Base-by-base conservation (phyloP, 53 echinoderm and acorn worm genomes). In the Echinometra lucunter region DNA sequence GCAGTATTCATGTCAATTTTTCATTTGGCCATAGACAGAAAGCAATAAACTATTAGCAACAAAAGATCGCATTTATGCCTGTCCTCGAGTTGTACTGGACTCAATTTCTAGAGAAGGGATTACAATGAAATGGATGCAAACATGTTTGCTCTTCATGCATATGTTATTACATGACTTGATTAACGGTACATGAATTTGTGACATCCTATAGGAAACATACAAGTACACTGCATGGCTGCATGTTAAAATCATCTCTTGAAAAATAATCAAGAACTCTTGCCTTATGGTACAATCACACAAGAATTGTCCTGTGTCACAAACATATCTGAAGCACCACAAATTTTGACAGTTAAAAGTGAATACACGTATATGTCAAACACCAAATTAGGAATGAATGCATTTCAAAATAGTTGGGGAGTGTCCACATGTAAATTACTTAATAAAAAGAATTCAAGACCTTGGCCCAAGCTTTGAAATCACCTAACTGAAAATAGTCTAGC, bases 1-100 rank as follows among this genome's bases (percentile, higher is more conserved):
- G 56, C 49, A 88, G 28, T 88, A 88, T 88, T 49, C 49, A 88
- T 88, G 88, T 53, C 88, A 28, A 88, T 88, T 88, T 88, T 88
- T 88, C 49, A 88, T 34, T 13, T 55, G 88, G 32, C 57, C 15
- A 55, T n/a, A 49, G 56, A 56, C 2, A 56, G 88, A 88, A 56
- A 30, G 88, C 55, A 88, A 88, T 88, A 88, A 88, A 88, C 57
- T 88, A 88, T 88, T 88, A 56, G 12, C 45, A 88, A 34, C 42
- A 88, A 49, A 55, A 32, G 49, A 27, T n/a, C 10, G 88, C 78
- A 78, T 78, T 42, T 78, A 78, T 78, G 19, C 19, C 78, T 78
- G 78, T 78, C 78, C 42, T 19, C 13, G 78, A 42, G 23, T 40
- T 78, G 40, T 42, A 78, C 6, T 44, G 78, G 42, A 42, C 38